Conservation (phyloP, 2,113 vertebrate genomes). For the Tragulus kanchil region DNA sequence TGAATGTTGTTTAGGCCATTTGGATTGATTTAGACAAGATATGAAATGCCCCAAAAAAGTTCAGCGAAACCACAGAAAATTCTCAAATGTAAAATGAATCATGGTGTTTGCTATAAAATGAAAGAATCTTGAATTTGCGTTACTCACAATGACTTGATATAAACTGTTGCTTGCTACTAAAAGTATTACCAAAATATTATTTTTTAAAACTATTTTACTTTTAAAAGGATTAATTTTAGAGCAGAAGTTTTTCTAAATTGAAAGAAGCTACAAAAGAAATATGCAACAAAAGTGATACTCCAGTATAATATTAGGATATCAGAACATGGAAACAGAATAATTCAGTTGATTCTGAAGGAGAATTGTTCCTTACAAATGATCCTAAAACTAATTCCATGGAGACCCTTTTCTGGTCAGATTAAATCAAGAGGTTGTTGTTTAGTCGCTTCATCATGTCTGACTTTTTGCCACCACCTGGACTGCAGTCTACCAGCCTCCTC, state of each 20-base stretch:
- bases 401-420: background rate
- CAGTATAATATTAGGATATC: background rate
- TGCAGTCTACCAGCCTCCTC: background rate
- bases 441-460: background rate
- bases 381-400: background rate
- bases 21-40: background rate
- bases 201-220: background rate
- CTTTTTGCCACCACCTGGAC: background rate
- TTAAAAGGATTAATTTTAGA: conserved; percentile 30
- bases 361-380: background rate
- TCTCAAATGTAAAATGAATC: background rate
- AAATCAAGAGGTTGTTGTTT: background rate
- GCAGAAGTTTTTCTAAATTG: background rate
- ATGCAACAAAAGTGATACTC: background rate
- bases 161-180: background rate
- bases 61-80: background rate
- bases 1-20: background rate
- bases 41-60: background rate
- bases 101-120: background rate
- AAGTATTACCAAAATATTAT: background rate
- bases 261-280: conserved; percentile 15
- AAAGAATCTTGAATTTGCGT: conserved; percentile 19
- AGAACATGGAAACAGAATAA: background rate
- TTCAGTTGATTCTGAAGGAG: background rate
- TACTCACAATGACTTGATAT: background rate